These are phyloP conservation scores for Ictidomys tridecemlineatus DNA, from an alignment of 2,113 vertebrate species.

Conservation along the genomic window DNA sequence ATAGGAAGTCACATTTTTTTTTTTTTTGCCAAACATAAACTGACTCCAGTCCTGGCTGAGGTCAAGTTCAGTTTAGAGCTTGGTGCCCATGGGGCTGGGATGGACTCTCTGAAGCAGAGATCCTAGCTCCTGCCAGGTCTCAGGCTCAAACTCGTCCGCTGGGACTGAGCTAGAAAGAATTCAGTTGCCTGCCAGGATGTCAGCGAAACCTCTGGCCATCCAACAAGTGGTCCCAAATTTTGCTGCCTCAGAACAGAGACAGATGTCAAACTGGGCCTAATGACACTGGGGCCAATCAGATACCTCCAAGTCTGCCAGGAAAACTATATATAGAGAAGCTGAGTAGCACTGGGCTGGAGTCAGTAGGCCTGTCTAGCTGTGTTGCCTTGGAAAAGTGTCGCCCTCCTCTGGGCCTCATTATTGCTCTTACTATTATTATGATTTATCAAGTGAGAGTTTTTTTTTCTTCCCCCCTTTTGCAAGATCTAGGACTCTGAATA, in stretches of 20 bases:
- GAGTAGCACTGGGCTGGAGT: background rate
- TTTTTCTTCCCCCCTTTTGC: background rate
- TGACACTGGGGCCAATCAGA: background rate
- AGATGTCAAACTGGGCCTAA: background rate
- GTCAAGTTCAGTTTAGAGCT: constrained; percentile 75
- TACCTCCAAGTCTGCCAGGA: background rate
- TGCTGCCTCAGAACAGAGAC: constrained; percentile 5
- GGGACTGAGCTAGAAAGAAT: constrained; percentile 62
- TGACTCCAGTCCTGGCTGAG: constrained; percentile 59
- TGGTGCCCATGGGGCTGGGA: constrained; percentile 56
- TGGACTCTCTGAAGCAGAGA: constrained; percentile 48
- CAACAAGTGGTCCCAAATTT: constrained; percentile 8
- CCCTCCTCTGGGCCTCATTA: background rate
- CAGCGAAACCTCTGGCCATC: constrained; percentile 11
- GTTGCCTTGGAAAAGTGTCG: background rate
- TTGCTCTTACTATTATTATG: background rate
- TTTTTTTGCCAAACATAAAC: constrained; percentile 70
- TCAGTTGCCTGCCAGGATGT: constrained; percentile 53
- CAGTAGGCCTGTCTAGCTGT: background rate
- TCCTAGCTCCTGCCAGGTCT: constrained; percentile 40
- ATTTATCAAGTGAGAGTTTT: background rate
- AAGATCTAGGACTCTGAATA: background rate
- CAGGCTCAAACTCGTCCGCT: constrained; percentile 46
- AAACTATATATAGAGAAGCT: background rate
- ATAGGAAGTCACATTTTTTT: constrained; percentile 75